Base-by-base conservation (phyloP, 2,797 vertebrate genomes). In the Microctenopoma stevenorrisi region DNA sequence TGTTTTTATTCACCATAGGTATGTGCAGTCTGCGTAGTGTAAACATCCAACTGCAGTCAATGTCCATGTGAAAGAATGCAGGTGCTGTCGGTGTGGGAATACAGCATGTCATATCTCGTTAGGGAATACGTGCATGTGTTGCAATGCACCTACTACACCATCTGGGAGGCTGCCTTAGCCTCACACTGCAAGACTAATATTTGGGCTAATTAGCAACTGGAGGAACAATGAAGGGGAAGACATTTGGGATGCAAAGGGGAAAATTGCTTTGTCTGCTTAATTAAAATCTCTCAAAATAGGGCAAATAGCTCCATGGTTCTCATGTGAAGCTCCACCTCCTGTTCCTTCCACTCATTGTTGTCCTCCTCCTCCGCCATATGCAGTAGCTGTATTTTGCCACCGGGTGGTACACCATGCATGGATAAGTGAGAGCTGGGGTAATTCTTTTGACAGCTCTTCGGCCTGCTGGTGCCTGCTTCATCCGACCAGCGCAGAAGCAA, bases 361-460 rank as follows among this genome's bases (percentile, higher is more conserved):
- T 78, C 70, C n/a, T 87, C 78, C 69, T 84, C 82, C 84, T 79
- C 67, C 67, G 40, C 88, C 90, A 87, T 88, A 84, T 96, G 96
- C 62, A 96, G 92, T 98, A 92, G 92, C 94, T 82, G 90, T 81
- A 90, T 90, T 92, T 91, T 93, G 94, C 96, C 96, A 97, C 96
- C 94, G 94, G 96, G 95, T 95, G 96, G 96, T 95, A 96, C 85
- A 95, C 93, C 89, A 93, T 82, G 91, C 94, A 93, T 93, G 91
- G 88, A 89, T 92, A 95, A 96, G 88, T 80, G 92, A 95, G 92
- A 75, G 90, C 64, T 83, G 88, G 80, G 54, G 74, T 91, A 93
- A 94, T 94, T 91, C 87, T 83, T 83, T 81, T 81, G 93, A 94
- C 92, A 90, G 92, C 87, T 91, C 85, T 75, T 74, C 70, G 51